Conservation (phyloP, 2,797 vertebrate genomes). For the Gymnothorax javanicus region DNA sequence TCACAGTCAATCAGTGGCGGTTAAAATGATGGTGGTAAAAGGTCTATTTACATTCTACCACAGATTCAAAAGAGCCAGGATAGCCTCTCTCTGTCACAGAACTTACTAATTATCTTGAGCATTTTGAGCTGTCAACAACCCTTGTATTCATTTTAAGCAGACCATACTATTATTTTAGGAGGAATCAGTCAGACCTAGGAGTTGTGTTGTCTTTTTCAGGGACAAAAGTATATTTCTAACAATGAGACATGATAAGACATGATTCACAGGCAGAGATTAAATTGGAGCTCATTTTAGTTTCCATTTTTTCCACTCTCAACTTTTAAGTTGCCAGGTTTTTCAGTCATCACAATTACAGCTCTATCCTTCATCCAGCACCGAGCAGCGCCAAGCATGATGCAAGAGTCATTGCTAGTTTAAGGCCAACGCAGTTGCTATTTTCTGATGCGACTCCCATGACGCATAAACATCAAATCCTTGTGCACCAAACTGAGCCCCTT, state of each 20-base stretch:
- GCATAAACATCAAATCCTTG: no score
- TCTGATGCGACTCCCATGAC: no score
- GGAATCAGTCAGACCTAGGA: background rate
- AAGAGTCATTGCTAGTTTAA: no score
- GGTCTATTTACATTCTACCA: constrained; percentile 61
- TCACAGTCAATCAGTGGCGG: constrained; percentile 64
- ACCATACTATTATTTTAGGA: background rate
- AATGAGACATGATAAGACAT: constrained; percentile 14
- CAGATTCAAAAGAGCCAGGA: constrained; percentile 42
- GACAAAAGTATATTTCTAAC: constrained; percentile 7
- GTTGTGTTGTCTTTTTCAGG: constrained; percentile 1
- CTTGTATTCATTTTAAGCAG: constrained; percentile 47
- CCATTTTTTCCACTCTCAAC: constrained; percentile 4
- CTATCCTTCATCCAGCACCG: background rate
- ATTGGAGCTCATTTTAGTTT: background rate
- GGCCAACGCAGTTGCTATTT: no score
- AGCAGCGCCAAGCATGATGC: no score
- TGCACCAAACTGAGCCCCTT: no score
- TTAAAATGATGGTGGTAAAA: constrained; percentile 62
- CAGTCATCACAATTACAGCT: background rate
- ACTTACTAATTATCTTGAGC: constrained; percentile 10
- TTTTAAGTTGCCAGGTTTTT: constrained; percentile 14
- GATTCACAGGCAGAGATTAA: constrained; percentile 13
- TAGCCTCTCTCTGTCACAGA: constrained; percentile 9
- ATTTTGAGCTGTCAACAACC: constrained; percentile 48